A percentile compares a stretch with the other conserved stretches of the same genome.
Conservation (phyloP, 2,888 invertebrate species). For the Eumerus sabulonum region DNA sequence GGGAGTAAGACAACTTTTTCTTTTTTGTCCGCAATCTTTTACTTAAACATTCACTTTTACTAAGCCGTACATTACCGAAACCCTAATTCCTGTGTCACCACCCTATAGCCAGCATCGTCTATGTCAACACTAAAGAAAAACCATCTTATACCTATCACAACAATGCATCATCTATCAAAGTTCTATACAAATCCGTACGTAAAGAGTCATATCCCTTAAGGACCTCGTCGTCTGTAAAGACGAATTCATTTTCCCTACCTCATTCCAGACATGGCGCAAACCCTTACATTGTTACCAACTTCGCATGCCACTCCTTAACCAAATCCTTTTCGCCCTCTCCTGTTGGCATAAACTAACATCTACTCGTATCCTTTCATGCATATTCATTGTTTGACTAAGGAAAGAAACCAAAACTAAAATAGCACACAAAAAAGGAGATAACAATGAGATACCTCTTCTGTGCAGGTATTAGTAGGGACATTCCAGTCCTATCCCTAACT, state of each 20-base stretch:
- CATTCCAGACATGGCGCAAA: conserved; percentile 11
- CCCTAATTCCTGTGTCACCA: not conserved
- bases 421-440: no score
- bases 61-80: not conserved
- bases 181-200: conserved; percentile 14
- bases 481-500: no score
- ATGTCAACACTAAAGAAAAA: conserved; percentile 41
- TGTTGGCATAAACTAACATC: conserved; percentile 50
- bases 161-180: not conserved
- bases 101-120: not conserved
- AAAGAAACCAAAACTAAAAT: not conserved
- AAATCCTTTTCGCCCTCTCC: conserved; percentile 28
- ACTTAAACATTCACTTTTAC: not conserved
- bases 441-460: no score
- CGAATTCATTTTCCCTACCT: conserved; percentile 26
- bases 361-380: conserved; percentile 20
- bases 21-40: no score
- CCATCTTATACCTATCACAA: conserved; percentile 4
- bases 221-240: conserved; percentile 51
- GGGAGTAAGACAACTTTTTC: no score
- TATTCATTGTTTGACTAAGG: conserved; percentile 48
- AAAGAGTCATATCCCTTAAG: conserved; percentile 42
- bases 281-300: conserved; percentile 49
- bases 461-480: no score
- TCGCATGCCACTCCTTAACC: conserved; percentile 41